These are phyloP conservation scores for Brachypodius melanocephalos DNA, from an alignment of 2,113 vertebrate genomes.

Conservation along the genomic window DNA sequence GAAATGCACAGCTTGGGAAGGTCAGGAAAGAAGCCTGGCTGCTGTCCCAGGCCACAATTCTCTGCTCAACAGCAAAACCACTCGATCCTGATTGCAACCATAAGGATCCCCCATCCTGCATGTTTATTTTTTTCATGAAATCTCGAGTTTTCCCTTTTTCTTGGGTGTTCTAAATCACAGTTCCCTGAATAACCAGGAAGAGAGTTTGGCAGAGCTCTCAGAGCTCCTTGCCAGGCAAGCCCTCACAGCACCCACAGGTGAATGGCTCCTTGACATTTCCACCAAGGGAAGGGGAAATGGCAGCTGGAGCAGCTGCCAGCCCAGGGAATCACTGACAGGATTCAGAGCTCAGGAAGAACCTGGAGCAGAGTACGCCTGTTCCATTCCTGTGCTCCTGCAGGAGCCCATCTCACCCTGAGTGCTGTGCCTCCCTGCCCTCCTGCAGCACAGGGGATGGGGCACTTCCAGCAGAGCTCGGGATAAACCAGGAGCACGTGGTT, in stretches of 20 bases:
- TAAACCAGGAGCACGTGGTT: neutral
- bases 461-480: accelerated
- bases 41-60: neutral
- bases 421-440: neutral
- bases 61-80: neutral
- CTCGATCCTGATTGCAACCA: neutral
- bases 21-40: too few relatives aligned
- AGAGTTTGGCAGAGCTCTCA: neutral
- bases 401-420: accelerated
- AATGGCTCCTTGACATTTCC: neutral
- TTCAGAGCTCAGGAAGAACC: accelerated
- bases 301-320: neutral
- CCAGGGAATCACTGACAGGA: neutral
- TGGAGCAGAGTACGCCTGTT: accelerated
- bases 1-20: neutral
- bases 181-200: neutral
- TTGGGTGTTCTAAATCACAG: neutral
- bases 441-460: too few relatives aligned
- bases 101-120: neutral
- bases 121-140: neutral
- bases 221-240: neutral
- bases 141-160: neutral
- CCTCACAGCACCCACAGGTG: neutral
- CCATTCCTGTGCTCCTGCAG: neutral
- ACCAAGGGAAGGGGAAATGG: neutral